phyloP scores from a whole-genome alignment of 2,797 vertebrate genomes.

The Sebastes goodei region DNA sequence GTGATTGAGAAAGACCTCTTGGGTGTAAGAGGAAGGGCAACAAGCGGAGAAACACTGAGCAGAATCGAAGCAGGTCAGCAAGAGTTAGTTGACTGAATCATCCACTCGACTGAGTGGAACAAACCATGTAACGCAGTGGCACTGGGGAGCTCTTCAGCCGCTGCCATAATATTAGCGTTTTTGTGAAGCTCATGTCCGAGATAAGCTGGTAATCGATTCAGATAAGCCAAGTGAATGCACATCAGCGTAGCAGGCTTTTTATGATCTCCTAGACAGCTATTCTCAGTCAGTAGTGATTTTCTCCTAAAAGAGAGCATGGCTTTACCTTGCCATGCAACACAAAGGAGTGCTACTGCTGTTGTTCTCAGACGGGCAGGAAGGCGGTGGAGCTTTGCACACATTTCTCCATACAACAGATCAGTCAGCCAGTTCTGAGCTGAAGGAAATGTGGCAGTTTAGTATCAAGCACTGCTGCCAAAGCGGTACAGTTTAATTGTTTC shows the following conservation, averaged over 20 bases:
- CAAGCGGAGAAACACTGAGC: slow-evolving; percentile 32
- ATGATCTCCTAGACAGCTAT: slow-evolving; percentile 28
- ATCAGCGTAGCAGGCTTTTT: slow-evolving; percentile 25
- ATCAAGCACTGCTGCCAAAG: slow-evolving; percentile 38
- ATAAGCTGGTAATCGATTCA: slow-evolving; percentile 47
- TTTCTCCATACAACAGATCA: slow-evolving; percentile 28
- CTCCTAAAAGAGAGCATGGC: neutral
- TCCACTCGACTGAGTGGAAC: slow-evolving; percentile 66
- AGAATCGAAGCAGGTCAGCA: slow-evolving; percentile 56
- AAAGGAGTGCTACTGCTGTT: slow-evolving; percentile 9
- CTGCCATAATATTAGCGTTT: slow-evolving; percentile 42
- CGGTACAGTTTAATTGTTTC: slow-evolving; percentile 46
- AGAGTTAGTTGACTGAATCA: slow-evolving; percentile 68
- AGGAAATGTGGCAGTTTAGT: slow-evolving; percentile 54
- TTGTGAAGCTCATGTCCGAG: slow-evolving; percentile 10
- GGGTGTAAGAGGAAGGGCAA: slow-evolving; percentile 70
- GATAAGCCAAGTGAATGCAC: slow-evolving; percentile 27
- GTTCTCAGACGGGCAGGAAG: slow-evolving; percentile 2
- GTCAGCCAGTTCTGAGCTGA: slow-evolving; percentile 43
- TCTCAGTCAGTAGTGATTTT: slow-evolving; percentile 2
- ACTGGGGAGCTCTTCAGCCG: slow-evolving; percentile 25
- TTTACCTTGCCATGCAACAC: neutral
- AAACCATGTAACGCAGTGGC: slow-evolving; percentile 40
- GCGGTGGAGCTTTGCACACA: neutral
- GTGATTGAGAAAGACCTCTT: slow-evolving; percentile 69